Conservation (phyloP, 2,797 vertebrate species). For the Ctenochaetus hawaiiensis region DNA sequence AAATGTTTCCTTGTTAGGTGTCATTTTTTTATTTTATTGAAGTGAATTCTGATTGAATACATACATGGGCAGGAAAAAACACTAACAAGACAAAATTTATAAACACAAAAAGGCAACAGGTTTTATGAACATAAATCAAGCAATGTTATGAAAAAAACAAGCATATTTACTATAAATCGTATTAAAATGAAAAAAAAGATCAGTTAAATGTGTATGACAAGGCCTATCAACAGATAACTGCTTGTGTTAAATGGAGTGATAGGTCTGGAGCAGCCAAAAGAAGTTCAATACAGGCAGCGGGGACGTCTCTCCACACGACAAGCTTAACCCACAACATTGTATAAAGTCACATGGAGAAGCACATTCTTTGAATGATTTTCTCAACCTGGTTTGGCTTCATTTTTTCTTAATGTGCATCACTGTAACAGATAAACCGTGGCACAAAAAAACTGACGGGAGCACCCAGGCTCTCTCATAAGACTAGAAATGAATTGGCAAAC, state of each 20-base stretch:
- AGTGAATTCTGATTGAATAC: constrained; percentile 63
- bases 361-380: constrained; percentile 4
- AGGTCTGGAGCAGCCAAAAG: constrained; percentile 47
- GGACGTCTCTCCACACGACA: constrained; percentile 10
- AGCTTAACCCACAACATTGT: not conserved
- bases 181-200: constrained; percentile 54
- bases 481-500: constrained; percentile 65
- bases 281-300: constrained; percentile 38
- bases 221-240: constrained; percentile 43
- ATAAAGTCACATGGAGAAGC: constrained; percentile 11
- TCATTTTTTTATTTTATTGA: constrained; percentile 72
- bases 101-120: constrained; percentile 77
- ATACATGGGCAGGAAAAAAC: constrained; percentile 64
- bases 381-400: constrained; percentile 8
- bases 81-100: constrained; percentile 50
- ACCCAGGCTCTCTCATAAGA: constrained; percentile 19
- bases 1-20: constrained; percentile 6
- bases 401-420: constrained; percentile 15
- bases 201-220: constrained; percentile 44
- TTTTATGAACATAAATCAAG: constrained; percentile 56
- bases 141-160: constrained; percentile 37
- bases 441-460: constrained; percentile 49
- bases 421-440: constrained; percentile 57
- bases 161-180: constrained; percentile 47
- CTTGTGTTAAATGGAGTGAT: constrained; percentile 39